phyloP scores from a whole-genome alignment of 2,113 vertebrate genomes.

The Indicator maculatus region DNA sequence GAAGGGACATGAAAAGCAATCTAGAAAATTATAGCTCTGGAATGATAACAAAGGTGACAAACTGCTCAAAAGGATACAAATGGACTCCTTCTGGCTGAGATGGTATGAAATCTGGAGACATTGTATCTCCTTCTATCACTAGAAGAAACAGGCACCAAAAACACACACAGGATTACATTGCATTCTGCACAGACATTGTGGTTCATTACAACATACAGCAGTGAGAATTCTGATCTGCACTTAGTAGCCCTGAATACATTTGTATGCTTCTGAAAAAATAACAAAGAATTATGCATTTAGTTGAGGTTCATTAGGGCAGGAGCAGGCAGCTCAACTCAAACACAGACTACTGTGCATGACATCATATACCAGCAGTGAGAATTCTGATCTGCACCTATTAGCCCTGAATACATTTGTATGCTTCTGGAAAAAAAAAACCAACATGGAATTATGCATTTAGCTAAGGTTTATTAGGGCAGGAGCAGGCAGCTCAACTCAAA shows the following conservation, averaged over 20 bases:
- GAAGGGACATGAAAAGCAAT: not conserved
- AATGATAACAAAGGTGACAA: not conserved
- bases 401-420: not conserved
- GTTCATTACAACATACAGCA: not conserved
- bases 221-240: not conserved
- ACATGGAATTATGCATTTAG: not conserved
- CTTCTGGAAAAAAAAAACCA: too few relatives aligned
- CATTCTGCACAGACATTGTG: not conserved
- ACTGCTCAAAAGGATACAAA: slow-evolving; percentile 86
- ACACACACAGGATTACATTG: not conserved
- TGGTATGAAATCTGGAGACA: slow-evolving; percentile 92
- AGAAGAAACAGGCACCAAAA: slow-evolving; percentile 32
- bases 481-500: not conserved
- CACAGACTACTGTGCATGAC: not conserved
- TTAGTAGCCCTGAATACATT: not conserved
- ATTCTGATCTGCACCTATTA: not conserved
- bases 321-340: not conserved
- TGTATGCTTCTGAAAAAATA: not conserved
- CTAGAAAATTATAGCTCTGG: not conserved
- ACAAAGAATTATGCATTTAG: not conserved
- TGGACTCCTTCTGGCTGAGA: slow-evolving; percentile 90
- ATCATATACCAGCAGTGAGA: not conserved
- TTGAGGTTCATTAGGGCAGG: not conserved
- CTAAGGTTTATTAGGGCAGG: not conserved
- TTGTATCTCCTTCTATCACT: slow-evolving; percentile 94